Evolutionary conservation across 2,888 invertebrate species (phyloP).

Genomic region (Hypolimnas misippus): DNA sequence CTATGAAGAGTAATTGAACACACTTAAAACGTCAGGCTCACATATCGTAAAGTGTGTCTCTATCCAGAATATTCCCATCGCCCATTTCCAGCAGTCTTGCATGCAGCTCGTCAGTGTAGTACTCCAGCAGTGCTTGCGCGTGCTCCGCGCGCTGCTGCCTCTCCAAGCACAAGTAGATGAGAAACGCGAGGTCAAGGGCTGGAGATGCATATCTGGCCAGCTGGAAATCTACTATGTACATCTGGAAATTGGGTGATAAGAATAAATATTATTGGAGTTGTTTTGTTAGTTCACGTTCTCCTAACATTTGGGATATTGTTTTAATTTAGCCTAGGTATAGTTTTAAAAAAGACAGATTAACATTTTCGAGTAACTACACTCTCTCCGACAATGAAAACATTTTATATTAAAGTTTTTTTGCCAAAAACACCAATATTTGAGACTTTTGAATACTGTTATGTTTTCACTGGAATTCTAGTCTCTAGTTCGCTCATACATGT

Average conservation of each 20-base stretch:
- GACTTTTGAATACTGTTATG: too few relatives aligned
- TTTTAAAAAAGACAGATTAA: too few relatives aligned
- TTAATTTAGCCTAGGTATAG: too few relatives aligned
- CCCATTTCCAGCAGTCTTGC: constrained; percentile 81
- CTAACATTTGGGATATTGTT: too few relatives aligned
- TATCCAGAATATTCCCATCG: constrained; percentile 71
- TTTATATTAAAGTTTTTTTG: too few relatives aligned
- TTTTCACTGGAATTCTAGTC: too few relatives aligned
- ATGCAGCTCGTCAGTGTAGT: constrained; percentile 85
- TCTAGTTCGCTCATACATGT: too few relatives aligned
- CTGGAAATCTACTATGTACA: constrained; percentile 89
- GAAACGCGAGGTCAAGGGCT: constrained; percentile 86
- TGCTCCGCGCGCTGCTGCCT: constrained; percentile 84
- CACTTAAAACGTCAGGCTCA: constrained; percentile 64
- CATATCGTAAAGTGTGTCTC: constrained; percentile 82
- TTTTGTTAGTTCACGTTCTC: too few relatives aligned
- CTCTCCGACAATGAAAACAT: too few relatives aligned
- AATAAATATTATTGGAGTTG: too few relatives aligned
- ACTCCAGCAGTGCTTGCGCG: constrained; percentile 82
- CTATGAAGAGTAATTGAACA: neutral
- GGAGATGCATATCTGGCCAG: constrained; percentile 88
- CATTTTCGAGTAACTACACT: too few relatives aligned
- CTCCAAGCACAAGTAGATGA: constrained; percentile 87
- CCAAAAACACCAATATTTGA: too few relatives aligned
- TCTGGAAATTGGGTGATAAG: constrained; percentile 71